Conservation (phyloP, 2,888 invertebrate species). For the Troglohyphantes excavatus region DNA sequence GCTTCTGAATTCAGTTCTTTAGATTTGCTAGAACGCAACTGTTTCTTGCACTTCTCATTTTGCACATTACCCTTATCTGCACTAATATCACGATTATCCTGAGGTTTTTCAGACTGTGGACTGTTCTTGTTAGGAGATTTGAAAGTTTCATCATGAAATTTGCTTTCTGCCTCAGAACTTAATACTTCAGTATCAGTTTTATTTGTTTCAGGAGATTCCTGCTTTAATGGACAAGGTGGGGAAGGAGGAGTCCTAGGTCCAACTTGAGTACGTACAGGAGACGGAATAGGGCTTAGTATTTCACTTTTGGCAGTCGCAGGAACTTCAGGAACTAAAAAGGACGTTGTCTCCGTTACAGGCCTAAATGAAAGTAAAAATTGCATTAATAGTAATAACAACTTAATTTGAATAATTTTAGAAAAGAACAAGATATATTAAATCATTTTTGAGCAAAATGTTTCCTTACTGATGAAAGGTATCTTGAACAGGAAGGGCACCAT, state of each 20-base stretch:
- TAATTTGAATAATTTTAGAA: not conserved
- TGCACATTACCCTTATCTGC: conserved; percentile 42
- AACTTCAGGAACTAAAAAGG: conserved; percentile 62
- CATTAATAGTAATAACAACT: not conserved
- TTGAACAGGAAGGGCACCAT: not conserved
- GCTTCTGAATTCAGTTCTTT: conserved; percentile 28
- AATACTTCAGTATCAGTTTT: not conserved
- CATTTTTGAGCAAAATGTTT: not conserved
- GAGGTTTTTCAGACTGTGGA: conserved; percentile 33
- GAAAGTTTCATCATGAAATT: conserved; percentile 4
- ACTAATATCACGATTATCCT: conserved; percentile 44
- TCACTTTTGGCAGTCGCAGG: conserved; percentile 62
- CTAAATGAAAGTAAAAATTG: conserved; percentile 35
- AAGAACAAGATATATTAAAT: not conserved
- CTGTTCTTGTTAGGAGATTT: not conserved
- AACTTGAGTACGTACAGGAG: conserved; percentile 55
- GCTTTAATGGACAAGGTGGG: conserved; percentile 46
- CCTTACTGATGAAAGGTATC: conserved; percentile 24
- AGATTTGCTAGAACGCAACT: conserved; percentile 27
- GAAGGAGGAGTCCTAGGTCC: conserved; percentile 76
- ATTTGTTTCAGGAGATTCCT: conserved; percentile 13
- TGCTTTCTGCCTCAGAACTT: conserved; percentile 23
- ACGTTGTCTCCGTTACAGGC: conserved; percentile 12
- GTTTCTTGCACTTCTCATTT: conserved; percentile 53
- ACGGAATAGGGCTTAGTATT: conserved; percentile 72